Evolutionary conservation across 1,140 invertebrate genomes (phyloP), one percentile per base, ranked within the genome.

Genomic region (Cydia amplana): DNA sequence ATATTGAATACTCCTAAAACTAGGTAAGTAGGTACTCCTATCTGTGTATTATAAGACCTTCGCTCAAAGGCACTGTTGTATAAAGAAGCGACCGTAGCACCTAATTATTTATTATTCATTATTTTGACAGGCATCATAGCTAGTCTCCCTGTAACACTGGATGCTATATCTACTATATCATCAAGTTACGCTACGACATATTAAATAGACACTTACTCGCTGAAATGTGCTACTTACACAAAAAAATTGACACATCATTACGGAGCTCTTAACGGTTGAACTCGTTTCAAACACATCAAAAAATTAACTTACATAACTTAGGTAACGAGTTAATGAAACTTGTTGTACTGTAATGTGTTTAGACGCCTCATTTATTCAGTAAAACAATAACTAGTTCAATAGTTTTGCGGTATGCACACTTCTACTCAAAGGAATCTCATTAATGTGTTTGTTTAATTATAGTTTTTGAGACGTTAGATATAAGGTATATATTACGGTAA

Each of bases 371-470:
- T 75, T 76, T 67, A 55, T 65, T 65, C 46, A 49, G 55, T 28
- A 55, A 67, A 74, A 74, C 72, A 76, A 73, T 75, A 78, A 78
- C 5, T 78, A 77, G 79, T 76, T 80, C 77, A 78, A 78, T 49
- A 74, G 74, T 78, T 77, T 72, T 73, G 75, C 75, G 75, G 76
- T 76, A 80, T 77, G 76, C 46, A 76, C 55, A 72, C 74, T 65
- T 36, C 72, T 55, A 40, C 14, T 75, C 40, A 20, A 32, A 40
- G n/a, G 32, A 65, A 73, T 23, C 46, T 49, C 9, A 49, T 63
- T 72, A 23, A 49, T 64, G 28, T 36, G 73, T 79, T 25, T 77
- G 64, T 64, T 74, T 77, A 79, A 73, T 20, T 23, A 49, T 46
- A 43, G 23, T 12, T 51, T 73, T 28, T 36, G 18, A 43, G 65